Percentiles rank a stretch among this genome's conserved stretches.
Evolutionary conservation across 1,140 invertebrate species (phyloP).

Genomic region (Zaprionus africanus): DNA sequence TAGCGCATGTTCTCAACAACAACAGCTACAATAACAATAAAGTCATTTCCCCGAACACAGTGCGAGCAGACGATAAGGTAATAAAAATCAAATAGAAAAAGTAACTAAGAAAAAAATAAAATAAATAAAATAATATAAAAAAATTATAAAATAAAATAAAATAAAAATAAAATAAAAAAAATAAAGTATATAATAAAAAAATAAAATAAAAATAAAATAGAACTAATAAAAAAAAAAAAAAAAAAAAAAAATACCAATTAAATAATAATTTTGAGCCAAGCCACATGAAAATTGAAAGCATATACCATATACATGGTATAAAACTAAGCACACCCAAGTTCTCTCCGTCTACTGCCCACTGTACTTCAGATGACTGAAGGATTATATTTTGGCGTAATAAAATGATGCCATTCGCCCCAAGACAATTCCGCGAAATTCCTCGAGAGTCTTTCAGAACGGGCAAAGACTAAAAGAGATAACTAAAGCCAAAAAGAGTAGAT

Average conservation of each 20-base stretch:
- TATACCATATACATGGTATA: too few relatives aligned
- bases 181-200: background rate
- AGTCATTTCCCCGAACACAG: slow-evolving; percentile 3
- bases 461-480: background rate
- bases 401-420: background rate
- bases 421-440: background rate
- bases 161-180: too few relatives aligned
- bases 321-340: too few relatives aligned
- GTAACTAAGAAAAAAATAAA: background rate
- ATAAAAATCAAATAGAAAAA: slow-evolving; percentile 4
- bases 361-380: background rate
- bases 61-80: background rate
- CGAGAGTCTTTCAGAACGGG: background rate
- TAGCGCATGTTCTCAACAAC: background rate
- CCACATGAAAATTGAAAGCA: too few relatives aligned
- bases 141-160: background rate
- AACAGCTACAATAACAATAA: slow-evolving; percentile 10
- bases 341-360: background rate
- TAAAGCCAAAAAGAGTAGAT: background rate
- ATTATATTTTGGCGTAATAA: background rate
- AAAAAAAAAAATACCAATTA: too few relatives aligned
- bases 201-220: background rate
- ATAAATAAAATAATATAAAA: background rate
- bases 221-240: background rate
- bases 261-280: too few relatives aligned